Base-by-base conservation (phyloP, 2,113 vertebrate species). In the Tricholaema leucomelas region DNA sequence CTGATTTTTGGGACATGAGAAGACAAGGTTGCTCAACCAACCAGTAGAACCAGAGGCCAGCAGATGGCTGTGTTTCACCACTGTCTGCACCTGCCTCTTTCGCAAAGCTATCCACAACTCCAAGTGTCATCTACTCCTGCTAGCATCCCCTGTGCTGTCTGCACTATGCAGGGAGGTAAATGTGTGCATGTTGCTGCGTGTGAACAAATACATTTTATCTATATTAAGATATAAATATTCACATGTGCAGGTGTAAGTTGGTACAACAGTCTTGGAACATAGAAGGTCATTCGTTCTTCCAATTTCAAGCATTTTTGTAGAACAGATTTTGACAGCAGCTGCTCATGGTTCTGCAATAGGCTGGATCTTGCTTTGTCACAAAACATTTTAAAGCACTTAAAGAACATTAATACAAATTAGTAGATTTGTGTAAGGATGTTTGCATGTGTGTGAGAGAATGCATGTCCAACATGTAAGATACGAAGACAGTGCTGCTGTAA, bases 31-130 rank as follows among this genome's bases (percentile, higher is more conserved):
- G 23, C 52, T 7, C 33, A 4, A 19, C 4, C 28, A 30, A 2
- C 6, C 33, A 0, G 33, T 35, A 60, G 1, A 20, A 2, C 8
- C 20, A 31, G 64, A 64, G 58, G 90, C 96, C 97, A 2, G 95
- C 31, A 98, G 97, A 28, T 48, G 98, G 91, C 96, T 38, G 82
- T 93, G 12, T 96, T 69, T 81, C 72, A 88, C 90, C 61, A 8
- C 63, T 0, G n/a, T n/a, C 4, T 0, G 5, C 21, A 10, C 5
- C 13, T 0, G 4, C 40, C 28, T 44, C 5, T 0, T 11, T 23
- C 2, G 16, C 23, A 21, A 6, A 78, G 33, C 7, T 0, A 21
- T 5, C n/a, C 9, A 24, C 0, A 2, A 23, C 23, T 24, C 15
- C 42, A 3, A 14, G 10, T 5, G 25, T 59, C 63, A 1, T 12